phyloP scores from a whole-genome alignment of 2,888 invertebrate species.

The Pachycephus smyrnensis region DNA sequence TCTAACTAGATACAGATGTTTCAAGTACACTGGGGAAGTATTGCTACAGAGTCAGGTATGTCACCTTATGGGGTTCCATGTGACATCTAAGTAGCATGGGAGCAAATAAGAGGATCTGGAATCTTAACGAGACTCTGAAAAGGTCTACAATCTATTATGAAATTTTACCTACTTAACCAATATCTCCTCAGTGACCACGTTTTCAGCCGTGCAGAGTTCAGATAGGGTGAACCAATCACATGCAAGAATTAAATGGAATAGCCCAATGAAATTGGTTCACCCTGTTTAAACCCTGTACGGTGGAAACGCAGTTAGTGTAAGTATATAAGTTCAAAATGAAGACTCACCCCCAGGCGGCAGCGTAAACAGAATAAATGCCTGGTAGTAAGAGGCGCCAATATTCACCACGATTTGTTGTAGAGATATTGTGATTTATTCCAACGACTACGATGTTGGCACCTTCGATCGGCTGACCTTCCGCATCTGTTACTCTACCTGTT shows the following conservation, averaged over 20 bases:
- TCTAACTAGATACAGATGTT: too few species aligned
- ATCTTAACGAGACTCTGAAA: too few species aligned
- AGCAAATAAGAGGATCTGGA: too few species aligned
- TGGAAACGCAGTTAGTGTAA: slow-evolving; percentile 8
- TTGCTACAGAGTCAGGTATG: too few species aligned
- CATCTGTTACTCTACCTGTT: slow-evolving; percentile 76
- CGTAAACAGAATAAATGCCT: slow-evolving; percentile 84
- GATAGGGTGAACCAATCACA: neutral
- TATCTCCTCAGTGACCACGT: neutral
- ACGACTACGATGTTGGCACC: slow-evolving; percentile 82
- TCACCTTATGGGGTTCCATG: too few species aligned
- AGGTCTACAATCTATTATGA: too few species aligned
- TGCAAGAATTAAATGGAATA: neutral
- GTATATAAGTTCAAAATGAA: slow-evolving; percentile 20
- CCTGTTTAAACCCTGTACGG: neutral
- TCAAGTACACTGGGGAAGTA: too few species aligned
- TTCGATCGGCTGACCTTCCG: slow-evolving; percentile 74
- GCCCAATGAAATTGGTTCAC: neutral
- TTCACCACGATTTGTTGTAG: slow-evolving; percentile 85
- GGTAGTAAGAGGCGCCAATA: slow-evolving; percentile 95
- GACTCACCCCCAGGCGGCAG: slow-evolving; percentile 78
- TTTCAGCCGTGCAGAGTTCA: neutral
- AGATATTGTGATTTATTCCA: slow-evolving; percentile 84
- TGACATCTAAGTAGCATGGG: too few species aligned
- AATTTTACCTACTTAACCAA: too few species aligned